Evolutionary conservation across 2,797 vertebrate genomes (phyloP).

Genomic region (Cuniculus paca): DNA sequence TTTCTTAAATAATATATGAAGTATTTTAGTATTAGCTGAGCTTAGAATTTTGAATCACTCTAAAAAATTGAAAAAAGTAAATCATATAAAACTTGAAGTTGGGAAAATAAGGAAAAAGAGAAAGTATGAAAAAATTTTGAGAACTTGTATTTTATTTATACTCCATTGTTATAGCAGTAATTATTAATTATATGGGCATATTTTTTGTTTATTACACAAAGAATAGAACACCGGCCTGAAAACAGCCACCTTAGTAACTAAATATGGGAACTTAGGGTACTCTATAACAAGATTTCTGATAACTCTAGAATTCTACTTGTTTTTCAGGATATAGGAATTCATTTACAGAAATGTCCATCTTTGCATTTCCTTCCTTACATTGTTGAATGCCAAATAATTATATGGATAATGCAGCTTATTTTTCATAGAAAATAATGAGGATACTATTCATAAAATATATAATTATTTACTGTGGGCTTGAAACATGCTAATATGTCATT

Average conservation of each 20-base stretch:
- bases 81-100: constrained; percentile 43
- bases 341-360: not conserved
- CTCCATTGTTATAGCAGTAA: not conserved
- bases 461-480: not conserved
- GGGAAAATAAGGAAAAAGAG: not conserved
- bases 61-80: constrained; percentile 51
- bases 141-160: not conserved
- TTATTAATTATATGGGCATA: not conserved
- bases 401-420: not conserved
- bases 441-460: not conserved
- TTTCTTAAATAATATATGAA: constrained; percentile 71
- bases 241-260: not conserved
- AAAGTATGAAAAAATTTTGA: not conserved
- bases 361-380: not conserved
- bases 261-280: not conserved
- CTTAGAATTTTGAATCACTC: constrained; percentile 57
- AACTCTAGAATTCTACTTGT: constrained; percentile 37
- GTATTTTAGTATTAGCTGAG: constrained; percentile 56
- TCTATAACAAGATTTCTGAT: not conserved
- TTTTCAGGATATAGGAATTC: not conserved
- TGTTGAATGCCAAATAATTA: not conserved
- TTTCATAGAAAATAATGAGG: not conserved
- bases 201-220: not conserved
- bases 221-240: not conserved
- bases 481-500: not conserved